A percentile compares a stretch with the other conserved stretches of the same genome.
Conservation (phyloP, 2,113 vertebrate species). For the Oncorhynchus keta region DNA sequence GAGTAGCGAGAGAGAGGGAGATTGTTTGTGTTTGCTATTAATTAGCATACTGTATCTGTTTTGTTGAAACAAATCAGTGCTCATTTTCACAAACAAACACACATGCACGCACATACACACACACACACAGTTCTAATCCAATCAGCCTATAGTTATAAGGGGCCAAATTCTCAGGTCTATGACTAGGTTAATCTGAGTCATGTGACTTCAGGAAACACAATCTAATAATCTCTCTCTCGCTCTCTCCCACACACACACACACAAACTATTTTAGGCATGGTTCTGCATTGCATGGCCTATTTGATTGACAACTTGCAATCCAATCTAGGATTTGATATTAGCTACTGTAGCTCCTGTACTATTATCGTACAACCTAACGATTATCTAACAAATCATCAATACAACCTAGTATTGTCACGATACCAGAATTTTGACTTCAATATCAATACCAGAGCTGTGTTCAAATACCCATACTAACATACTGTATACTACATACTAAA, state of each 20-base stretch:
- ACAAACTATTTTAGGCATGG: background rate
- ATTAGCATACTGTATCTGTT: background rate
- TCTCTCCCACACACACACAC: background rate
- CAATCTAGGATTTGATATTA: background rate
- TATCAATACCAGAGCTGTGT: too few species aligned
- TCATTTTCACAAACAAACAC: constrained; percentile 3
- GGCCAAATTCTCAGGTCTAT: constrained; percentile 49
- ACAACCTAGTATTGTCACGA: too few species aligned
- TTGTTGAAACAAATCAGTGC: background rate
- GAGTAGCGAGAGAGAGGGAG: too few species aligned
- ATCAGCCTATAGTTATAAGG: background rate
- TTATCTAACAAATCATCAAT: too few species aligned
- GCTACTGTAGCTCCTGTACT: too few species aligned
- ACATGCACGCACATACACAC: constrained; percentile 5
- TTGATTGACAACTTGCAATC: constrained; percentile 4
- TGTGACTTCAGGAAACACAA: constrained; percentile 37
- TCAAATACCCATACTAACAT: too few species aligned
- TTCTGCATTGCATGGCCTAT: constrained; percentile 2
- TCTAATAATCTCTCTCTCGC: constrained; percentile 14
- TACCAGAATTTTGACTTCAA: too few species aligned
- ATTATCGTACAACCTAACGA: too few species aligned
- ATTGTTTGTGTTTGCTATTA: too few species aligned
- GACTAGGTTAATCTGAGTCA: constrained; percentile 49
- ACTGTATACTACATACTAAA: too few species aligned
- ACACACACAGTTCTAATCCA: constrained; percentile 9